Percentiles rank a stretch among this genome's conserved stretches.
These are phyloP conservation scores for Scolopax mira DNA, from an alignment of 2,113 vertebrate genomes.

Conservation along the genomic window DNA sequence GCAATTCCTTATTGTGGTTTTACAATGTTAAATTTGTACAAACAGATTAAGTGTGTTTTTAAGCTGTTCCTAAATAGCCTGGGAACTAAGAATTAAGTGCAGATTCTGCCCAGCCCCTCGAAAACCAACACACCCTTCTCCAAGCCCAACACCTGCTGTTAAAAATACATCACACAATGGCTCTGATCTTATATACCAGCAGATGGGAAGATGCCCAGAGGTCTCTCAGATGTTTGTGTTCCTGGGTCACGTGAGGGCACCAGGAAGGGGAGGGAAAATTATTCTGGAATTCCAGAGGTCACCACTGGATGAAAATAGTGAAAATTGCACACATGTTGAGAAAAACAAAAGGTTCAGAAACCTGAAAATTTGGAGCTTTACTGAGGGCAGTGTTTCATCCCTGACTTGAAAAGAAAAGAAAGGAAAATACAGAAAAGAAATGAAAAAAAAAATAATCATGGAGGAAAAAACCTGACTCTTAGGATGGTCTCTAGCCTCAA, in stretches of 20 bases:
- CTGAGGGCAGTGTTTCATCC: slow-evolving; percentile 26
- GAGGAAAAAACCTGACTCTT: neutral
- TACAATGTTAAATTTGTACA: slow-evolving; percentile 68
- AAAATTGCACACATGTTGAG: slow-evolving; percentile 86
- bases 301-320: slow-evolving; percentile 79
- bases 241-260: slow-evolving; percentile 80
- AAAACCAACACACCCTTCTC: slow-evolving; percentile 67
- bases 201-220: slow-evolving; percentile 86
- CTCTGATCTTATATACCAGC: slow-evolving; percentile 75
- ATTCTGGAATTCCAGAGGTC: slow-evolving; percentile 86
- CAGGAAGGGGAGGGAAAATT: slow-evolving; percentile 85
- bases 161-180: slow-evolving; percentile 76
- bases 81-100: slow-evolving; percentile 74
- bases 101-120: slow-evolving; percentile 67
- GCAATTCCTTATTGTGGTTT: slow-evolving; percentile 68
- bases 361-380: slow-evolving; percentile 60
- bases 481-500: neutral
- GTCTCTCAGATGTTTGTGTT: slow-evolving; percentile 87
- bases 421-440: neutral
- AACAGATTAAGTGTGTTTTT: slow-evolving; percentile 74
- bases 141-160: slow-evolving; percentile 79
- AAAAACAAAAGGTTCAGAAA: slow-evolving; percentile 74
- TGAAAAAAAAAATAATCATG: neutral
- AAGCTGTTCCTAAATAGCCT: slow-evolving; percentile 74
- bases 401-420: slow-evolving; percentile 22